phyloP scores from a whole-genome alignment of 2,888 invertebrate species.

The Sicus ferrugineus region DNA sequence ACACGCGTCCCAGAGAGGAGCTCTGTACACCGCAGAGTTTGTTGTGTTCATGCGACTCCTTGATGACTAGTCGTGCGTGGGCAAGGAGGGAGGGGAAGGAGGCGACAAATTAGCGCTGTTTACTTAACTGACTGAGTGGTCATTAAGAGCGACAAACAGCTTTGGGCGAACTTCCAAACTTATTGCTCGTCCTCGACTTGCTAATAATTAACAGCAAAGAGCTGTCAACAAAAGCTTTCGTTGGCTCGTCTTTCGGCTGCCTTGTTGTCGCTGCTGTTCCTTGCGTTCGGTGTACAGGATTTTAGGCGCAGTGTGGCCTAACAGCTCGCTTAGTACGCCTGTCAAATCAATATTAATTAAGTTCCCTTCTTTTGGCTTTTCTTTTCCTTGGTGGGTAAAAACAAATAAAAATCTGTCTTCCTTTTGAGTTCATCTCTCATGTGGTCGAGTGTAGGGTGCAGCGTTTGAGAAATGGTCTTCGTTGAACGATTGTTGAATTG shows the following conservation, averaged over 20 bases:
- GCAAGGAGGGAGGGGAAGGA: too few species aligned
- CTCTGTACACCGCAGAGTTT: background rate
- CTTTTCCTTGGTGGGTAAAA: slow-evolving; percentile 9
- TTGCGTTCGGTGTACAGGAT: too few species aligned
- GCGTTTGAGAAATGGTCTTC: too few species aligned
- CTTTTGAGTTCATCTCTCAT: too few species aligned
- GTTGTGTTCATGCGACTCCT: background rate
- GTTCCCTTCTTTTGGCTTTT: slow-evolving; percentile 26
- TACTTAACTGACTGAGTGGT: slow-evolving; percentile 2
- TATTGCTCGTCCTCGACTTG: background rate
- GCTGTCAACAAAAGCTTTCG: slow-evolving; percentile 23
- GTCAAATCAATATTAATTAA: slow-evolving; percentile 39
- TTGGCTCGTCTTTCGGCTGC: too few species aligned
- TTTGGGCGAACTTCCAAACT: background rate
- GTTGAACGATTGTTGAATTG: too few species aligned
- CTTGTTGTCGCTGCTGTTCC: background rate
- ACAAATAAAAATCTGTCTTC: too few species aligned
- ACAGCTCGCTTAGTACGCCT: slow-evolving; percentile 6
- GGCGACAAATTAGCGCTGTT: background rate
- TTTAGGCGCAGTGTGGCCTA: background rate
- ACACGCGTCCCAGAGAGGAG: background rate
- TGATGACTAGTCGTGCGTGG: background rate
- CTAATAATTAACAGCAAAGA: slow-evolving; percentile 7
- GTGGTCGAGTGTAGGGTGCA: too few species aligned
- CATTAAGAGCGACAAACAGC: background rate